Conservation (phyloP, 2,888 invertebrate genomes). For the Willowsia nigromaculata region DNA sequence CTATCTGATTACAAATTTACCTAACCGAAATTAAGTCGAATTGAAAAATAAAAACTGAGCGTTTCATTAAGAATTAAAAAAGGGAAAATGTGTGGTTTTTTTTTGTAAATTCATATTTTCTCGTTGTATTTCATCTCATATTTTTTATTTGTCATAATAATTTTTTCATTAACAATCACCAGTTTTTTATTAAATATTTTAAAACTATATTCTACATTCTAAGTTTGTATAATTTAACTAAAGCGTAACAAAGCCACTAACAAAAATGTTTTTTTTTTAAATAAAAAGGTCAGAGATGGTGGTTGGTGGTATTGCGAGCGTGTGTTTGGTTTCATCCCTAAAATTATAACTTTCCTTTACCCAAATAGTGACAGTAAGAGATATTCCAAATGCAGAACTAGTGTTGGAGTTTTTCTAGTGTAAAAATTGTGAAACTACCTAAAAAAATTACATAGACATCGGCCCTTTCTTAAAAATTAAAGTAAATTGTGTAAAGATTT, state of each 20-base stretch:
- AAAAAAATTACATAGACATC: background rate
- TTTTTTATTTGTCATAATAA: background rate
- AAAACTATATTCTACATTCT: background rate
- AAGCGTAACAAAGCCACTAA: slow-evolving; percentile 11
- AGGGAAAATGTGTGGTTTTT: background rate
- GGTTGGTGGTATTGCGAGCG: background rate
- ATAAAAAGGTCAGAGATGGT: background rate
- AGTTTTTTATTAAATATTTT: slow-evolving; percentile 14
- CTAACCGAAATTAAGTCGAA: slow-evolving; percentile 31
- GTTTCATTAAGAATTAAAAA: slow-evolving; percentile 15
- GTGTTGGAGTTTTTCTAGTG: background rate
- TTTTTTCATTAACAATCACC: slow-evolving; percentile 1
- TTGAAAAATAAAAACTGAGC: slow-evolving; percentile 29
- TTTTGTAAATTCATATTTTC: background rate
- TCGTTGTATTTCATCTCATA: background rate
- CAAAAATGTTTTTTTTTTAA: background rate
- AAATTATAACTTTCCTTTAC: slow-evolving; percentile 5
- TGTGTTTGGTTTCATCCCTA: background rate
- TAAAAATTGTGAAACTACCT: background rate
- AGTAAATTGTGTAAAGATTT: background rate
- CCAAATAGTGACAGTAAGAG: background rate
- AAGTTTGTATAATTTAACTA: background rate
- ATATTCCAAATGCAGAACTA: background rate
- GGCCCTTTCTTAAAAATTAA: background rate
- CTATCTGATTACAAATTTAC: slow-evolving; percentile 2